Conservation (phyloP, 2,888 invertebrate species). For the Ptychoptera albimana region DNA sequence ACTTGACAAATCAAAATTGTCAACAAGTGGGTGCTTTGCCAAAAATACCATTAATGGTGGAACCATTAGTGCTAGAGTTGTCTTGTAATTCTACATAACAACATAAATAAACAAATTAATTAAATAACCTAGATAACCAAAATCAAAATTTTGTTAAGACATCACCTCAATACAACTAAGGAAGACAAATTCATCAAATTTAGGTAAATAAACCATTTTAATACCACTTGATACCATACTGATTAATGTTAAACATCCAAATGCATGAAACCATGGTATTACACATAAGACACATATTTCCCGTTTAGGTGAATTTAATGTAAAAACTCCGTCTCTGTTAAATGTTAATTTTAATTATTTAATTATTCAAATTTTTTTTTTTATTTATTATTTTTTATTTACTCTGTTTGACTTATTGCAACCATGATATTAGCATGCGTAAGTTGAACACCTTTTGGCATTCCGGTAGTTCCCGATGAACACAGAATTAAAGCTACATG, state of each 20-base stretch:
- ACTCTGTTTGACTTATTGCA: neutral
- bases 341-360: too few species aligned
- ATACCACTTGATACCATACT: slow-evolving; percentile 39
- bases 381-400: too few species aligned
- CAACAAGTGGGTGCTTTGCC: slow-evolving; percentile 63
- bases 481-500: slow-evolving; percentile 50
- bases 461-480: slow-evolving; percentile 67
- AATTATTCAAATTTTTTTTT: too few species aligned
- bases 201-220: slow-evolving; percentile 38
- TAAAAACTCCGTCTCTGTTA: too few species aligned
- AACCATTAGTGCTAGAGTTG: slow-evolving; percentile 52
- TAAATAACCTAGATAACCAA: neutral
- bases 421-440: slow-evolving; percentile 44
- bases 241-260: slow-evolving; percentile 53
- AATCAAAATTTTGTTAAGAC: slow-evolving; percentile 34
- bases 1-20: slow-evolving; percentile 57
- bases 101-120: slow-evolving; percentile 4
- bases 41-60: slow-evolving; percentile 75
- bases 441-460: slow-evolving; percentile 63
- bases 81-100: slow-evolving; percentile 36
- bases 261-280: slow-evolving; percentile 73
- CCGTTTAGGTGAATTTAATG: slow-evolving; percentile 10
- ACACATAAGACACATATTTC: slow-evolving; percentile 38
- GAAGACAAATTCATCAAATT: slow-evolving; percentile 60
- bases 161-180: slow-evolving; percentile 45